Evolutionary conservation across 1,140 invertebrate genomes (phyloP), one percentile per base, ranked within the genome.

Genomic region (Drosophila mauritiana): DNA sequence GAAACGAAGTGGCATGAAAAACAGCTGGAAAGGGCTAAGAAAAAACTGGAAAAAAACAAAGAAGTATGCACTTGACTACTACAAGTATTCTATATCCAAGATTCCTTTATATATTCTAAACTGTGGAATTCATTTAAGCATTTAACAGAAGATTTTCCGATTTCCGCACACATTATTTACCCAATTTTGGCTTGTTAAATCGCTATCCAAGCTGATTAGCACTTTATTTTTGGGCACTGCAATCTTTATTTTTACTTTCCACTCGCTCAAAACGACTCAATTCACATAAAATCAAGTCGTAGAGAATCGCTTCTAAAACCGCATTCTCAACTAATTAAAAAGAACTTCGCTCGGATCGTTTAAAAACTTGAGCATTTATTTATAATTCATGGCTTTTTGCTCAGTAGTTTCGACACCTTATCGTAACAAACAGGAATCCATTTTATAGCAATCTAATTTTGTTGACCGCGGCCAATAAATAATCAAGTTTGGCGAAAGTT

Each of bases 1-100:
- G 52, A 46, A 52, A 64, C 67, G 62, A 77, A 77, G 76, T 77
- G 10, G 51, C 64, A 61, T 61, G 46, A 56, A 74, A 57, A 73
- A 39, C 48, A 58, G 54, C 56, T 39, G 39, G 1, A 52, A 65
- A 37, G 49, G 36, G 42, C 51, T 45, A 25, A 49, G 25, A 34
- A 51, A 17, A 48, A 31, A 10, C 12, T n/a, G 11, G 3, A n/a
- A 20, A 15, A 4, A 4, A 20, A 7, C n/a, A 8, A 40, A 46
- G n/a, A 43, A 8, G 40, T 4, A 2, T 15, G 40, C 40, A 43
- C 15, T 43, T n/a, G 7, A 43, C 11, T 48, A 8, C 22, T n/a
- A 48, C 1, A n/a, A 0, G 3, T 17, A 20, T 10, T 11, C 1
- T 4, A 20, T 31, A 31, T 8, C 27, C 27, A 31, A 8, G 27